Percentiles rank a stretch among this genome's conserved stretches.
Conservation (phyloP, 2,113 vertebrate species). For the Ameiurus melas region DNA sequence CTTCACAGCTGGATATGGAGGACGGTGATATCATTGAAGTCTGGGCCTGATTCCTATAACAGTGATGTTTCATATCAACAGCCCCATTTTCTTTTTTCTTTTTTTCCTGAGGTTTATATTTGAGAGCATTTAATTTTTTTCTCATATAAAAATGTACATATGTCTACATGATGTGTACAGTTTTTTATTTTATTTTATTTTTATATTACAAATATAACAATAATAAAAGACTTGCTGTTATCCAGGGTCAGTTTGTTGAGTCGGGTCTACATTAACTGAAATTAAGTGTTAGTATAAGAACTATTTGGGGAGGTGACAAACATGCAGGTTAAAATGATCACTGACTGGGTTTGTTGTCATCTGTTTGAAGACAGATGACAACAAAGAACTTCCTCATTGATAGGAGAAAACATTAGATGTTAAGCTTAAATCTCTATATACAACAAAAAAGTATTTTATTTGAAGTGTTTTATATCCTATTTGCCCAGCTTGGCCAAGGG, state of each 20-base stretch:
- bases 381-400: not conserved
- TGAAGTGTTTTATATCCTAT: not conserved
- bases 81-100: not conserved
- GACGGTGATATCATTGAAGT: conserved; percentile 78
- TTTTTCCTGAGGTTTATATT: not conserved
- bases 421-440: not conserved
- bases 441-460: not conserved
- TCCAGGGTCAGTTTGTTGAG: not conserved
- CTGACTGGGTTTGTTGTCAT: not conserved
- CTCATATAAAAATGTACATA: not conserved
- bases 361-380: not conserved
- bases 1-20: conserved; percentile 76
- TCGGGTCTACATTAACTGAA: not conserved
- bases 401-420: not conserved
- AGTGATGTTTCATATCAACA: not conserved
- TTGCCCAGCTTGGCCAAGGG: not conserved
- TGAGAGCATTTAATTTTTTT: not conserved
- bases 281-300: not conserved
- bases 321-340: not conserved
- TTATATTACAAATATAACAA: not conserved
- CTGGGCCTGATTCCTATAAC: conserved; percentile 59
- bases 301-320: not conserved
- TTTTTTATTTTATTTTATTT: not conserved
- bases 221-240: conserved; percentile 6
- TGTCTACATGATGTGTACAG: not conserved